Percentiles rank a stretch among this genome's conserved stretches.
Evolutionary conservation across 2,797 vertebrate genomes (phyloP).

Genomic region (Schizothorax lantsangensis): DNA sequence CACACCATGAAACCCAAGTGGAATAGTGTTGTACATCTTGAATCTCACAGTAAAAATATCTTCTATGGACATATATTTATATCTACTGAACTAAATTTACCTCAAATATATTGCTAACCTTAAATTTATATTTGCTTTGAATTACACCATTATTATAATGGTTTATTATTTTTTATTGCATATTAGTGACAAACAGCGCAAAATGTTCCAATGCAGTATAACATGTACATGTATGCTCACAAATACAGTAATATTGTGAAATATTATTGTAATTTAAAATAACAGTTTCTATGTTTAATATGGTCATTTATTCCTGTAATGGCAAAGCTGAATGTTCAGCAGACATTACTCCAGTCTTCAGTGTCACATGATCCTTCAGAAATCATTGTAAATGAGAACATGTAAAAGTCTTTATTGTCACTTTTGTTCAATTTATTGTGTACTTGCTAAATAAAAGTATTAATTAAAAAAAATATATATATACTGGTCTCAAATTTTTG

Average conservation of each 20-base stretch:
- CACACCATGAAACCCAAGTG: constrained; percentile 12
- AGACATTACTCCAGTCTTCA: background rate
- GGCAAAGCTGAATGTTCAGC: background rate
- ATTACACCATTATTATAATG: background rate
- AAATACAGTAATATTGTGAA: background rate
- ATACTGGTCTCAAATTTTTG: background rate
- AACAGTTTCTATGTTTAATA: too few species aligned
- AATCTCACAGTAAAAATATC: background rate
- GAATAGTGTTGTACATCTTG: background rate
- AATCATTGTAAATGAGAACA: too few species aligned
- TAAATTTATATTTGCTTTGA: background rate
- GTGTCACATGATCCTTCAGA: background rate
- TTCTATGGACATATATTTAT: background rate
- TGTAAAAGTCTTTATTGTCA: background rate
- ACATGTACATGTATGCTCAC: background rate
- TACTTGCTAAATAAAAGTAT: background rate
- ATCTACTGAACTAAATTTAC: background rate
- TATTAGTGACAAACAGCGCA: background rate
- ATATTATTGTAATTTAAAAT: background rate
- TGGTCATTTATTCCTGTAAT: background rate
- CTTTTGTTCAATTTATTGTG: background rate
- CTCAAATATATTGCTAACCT: background rate
- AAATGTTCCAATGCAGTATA: background rate
- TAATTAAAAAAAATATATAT: background rate
- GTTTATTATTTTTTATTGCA: background rate